Evolutionary conservation across 2,797 vertebrate species (phyloP), one percentile per base, ranked within the genome.

Genomic region (Micromesistius poutassou): DNA sequence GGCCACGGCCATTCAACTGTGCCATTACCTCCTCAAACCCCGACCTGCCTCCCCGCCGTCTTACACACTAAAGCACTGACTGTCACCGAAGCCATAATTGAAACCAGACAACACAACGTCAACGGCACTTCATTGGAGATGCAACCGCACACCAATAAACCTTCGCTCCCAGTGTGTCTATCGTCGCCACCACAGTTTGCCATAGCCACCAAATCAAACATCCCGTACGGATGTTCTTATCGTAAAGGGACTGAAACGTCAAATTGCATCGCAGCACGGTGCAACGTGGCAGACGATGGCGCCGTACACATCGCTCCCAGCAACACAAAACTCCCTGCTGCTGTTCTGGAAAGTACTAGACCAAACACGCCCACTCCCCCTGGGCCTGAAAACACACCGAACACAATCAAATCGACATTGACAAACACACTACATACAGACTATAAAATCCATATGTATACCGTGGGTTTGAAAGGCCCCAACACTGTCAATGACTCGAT

Each of bases 81-180:
- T 0, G 78, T 91, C 80, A 90, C 90, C 12, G 84, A 89, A 84
- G 90, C 88, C 10, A 88, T 85, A 1, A 90, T 88, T 66, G 90
- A 92, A 83, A 84, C 81, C 6, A 86, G 82, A 74, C 81, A 79
- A 16, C 76, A 78, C 12, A 31, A 79, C 7, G 40, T 46, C 9
- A 25, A 10, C 30, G 2, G 73, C 30, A 79, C 80, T 30, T 35
- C 31, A 8, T 73, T 30, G 0, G 1, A 40, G 6, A 80, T 81
- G 22, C 33, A 31, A 0, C 28, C 75, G 1, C 74, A 66, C 2
- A 72, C 80, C 5, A 2, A 30, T 31, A 86, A 82, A 66, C 78
- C 74, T 19, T 38, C 80, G 4, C 77, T 74, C 9, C 83, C 83
- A 0, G 77, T 76, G n/a, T 84, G 79, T 46, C 78, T 91, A n/a